Base-by-base conservation (phyloP, 2,113 vertebrate genomes). In the Stercorarius parasiticus region DNA sequence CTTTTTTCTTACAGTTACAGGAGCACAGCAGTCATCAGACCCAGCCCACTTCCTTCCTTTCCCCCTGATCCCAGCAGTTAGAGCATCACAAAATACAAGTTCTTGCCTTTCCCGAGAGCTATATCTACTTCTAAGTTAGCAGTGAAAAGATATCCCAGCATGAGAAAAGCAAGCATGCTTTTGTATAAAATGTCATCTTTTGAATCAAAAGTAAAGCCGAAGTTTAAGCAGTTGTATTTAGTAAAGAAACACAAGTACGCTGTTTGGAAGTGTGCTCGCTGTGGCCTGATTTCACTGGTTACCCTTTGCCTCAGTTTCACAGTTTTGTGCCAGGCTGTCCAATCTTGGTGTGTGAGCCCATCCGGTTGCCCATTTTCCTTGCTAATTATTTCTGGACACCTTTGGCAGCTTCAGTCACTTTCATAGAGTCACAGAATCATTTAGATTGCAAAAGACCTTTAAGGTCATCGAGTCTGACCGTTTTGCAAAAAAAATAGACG, bases 201-300 rank as follows among this genome's bases (percentile, higher is more conserved):
- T 85, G 45, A 85, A 73, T 62, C 40, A 77, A 52, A 85, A 72
- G 10, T 40, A 77, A 91, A 69, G 1, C 61, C 42, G 53, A 52
- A 79, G 26, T 89, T 89, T 82, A 80, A 88, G 52, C 21, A 40
- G 25, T 50, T 86, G 34, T 38, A 13, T 65, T 91, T 70, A 42
- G 50, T n/a, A 80, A 26, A 40, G 93, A 67, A 91, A 27, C 49
- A 59, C 43, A 49, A 55, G 11, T 13, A 30, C 0, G 2, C 25
- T 79, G 15, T 53, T 85, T 32, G 53, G 66, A 58, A 67, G 17
- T 21, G 23, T 19, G 10, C 15, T 45, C 0, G 0, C 3, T 30
- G 27, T 70, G 71, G 34, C 34, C 40, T 43, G 71, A 47, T 19
- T 69, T 86, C 49, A 20, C 21, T 5, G 40, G 38, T 45, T 47